These are phyloP conservation scores for Atrichornis clamosus DNA, from an alignment of 2,113 vertebrate genomes.

Conservation along the genomic window DNA sequence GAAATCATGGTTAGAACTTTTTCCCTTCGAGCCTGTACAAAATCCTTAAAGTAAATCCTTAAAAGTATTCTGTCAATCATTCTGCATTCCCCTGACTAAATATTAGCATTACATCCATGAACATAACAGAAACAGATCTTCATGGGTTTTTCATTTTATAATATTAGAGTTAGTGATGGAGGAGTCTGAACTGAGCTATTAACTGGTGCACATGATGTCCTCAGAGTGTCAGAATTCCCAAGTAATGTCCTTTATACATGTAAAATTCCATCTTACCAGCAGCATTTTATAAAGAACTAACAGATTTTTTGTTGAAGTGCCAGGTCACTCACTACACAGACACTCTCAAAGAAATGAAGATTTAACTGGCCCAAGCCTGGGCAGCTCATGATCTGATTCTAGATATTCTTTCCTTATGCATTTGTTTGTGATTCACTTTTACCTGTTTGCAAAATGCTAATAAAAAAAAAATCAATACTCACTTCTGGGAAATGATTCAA, in stretches of 20 bases:
- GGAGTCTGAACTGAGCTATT: background rate
- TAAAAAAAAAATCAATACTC: background rate
- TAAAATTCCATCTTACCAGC: background rate
- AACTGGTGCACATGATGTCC: background rate
- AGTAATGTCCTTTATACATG: background rate
- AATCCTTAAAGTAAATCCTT: background rate
- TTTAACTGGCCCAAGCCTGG: background rate
- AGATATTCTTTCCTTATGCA: background rate
- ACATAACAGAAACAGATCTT: background rate
- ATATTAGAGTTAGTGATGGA: background rate
- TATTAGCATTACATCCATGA: background rate
- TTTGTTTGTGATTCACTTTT: background rate
- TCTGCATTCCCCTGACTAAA: background rate
- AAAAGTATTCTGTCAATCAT: background rate
- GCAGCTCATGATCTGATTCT: background rate
- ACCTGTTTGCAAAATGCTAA: background rate
- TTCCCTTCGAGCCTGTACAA: background rate
- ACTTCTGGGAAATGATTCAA: background rate
- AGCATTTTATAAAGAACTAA: background rate
- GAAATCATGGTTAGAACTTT: background rate
- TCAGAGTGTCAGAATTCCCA: background rate
- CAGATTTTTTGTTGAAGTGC: background rate
- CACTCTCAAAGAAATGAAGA: background rate
- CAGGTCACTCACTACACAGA: background rate
- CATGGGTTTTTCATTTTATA: background rate